Conservation (phyloP, 1,140 invertebrate genomes). For the Caenorhabditis brenneri region DNA sequence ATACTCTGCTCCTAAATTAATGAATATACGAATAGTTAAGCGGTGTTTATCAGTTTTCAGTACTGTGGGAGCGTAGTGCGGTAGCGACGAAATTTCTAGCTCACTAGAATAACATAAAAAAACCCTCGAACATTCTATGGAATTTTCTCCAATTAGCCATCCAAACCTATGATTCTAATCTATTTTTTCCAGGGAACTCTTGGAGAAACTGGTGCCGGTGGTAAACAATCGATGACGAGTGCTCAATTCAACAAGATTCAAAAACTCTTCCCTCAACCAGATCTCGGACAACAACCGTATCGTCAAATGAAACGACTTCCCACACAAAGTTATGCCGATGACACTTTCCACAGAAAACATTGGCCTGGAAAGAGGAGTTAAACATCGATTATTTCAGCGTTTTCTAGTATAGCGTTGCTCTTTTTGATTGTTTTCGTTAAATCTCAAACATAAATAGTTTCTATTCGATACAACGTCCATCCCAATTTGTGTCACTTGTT, state of each 20-base stretch:
- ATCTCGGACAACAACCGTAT: slow-evolving; percentile 61
- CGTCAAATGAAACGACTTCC: slow-evolving; percentile 64
- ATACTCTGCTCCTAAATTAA: too few species aligned
- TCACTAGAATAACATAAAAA: too few species aligned
- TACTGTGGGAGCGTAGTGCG: too few species aligned
- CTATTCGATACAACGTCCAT: background rate
- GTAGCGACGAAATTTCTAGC: too few species aligned
- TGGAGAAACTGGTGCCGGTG: slow-evolving; percentile 53
- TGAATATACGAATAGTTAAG: too few species aligned
- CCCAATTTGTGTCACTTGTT: slow-evolving; percentile 33
- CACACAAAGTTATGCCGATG: slow-evolving; percentile 60
- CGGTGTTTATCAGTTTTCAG: too few species aligned
- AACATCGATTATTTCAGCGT: background rate
- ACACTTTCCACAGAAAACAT: slow-evolving; percentile 61
- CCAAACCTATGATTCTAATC: too few species aligned
- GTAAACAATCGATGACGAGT: slow-evolving; percentile 55
- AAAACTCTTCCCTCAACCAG: slow-evolving; percentile 63
- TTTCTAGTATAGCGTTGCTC: slow-evolving; percentile 42
- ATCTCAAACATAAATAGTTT: background rate
- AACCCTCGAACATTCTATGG: too few species aligned
- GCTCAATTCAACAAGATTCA: slow-evolving; percentile 65
- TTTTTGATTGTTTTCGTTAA: slow-evolving; percentile 22
- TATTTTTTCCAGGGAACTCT: slow-evolving; percentile 56
- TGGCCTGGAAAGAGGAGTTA: slow-evolving; percentile 55
- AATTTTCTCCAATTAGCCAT: slow-evolving; percentile 65